Percentiles rank a stretch among this genome's conserved stretches.
Evolutionary conservation across 2,797 vertebrate genomes (phyloP).

Genomic region (Aldrovandia affinis): DNA sequence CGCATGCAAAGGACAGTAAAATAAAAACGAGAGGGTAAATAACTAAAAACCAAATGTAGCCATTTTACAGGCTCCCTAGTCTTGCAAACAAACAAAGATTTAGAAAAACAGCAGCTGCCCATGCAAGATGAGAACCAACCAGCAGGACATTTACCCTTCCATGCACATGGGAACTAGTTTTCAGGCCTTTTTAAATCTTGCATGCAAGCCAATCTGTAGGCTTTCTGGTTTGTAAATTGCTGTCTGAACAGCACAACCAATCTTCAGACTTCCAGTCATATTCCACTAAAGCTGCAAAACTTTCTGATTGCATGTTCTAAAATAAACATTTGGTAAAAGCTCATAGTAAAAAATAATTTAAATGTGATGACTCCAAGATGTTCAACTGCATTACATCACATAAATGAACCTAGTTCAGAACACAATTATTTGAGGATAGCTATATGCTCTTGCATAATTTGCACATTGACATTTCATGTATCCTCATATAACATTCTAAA

Average conservation of each 20-base stretch:
- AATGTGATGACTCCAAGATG: background rate
- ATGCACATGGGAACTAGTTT: constrained; percentile 28
- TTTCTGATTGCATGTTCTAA: background rate
- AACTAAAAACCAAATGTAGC: constrained; percentile 18
- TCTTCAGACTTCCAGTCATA: constrained; percentile 20
- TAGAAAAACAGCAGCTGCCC: constrained; percentile 28
- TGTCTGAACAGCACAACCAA: constrained; percentile 16
- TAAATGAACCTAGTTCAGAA: background rate
- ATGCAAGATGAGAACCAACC: constrained; percentile 38
- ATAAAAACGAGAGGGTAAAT: background rate
- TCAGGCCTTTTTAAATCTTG: constrained; percentile 36
- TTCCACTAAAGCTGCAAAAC: constrained; percentile 5
- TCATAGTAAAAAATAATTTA: background rate
- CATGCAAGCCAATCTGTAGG: constrained; percentile 43
- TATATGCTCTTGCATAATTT: background rate
- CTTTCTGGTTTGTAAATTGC: constrained; percentile 24
- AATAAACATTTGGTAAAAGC: background rate
- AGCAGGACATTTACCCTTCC: constrained; percentile 32
- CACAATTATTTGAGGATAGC: background rate
- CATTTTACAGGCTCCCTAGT: constrained; percentile 20
- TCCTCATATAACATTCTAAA: background rate
- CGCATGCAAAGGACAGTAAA: constrained; percentile 37
- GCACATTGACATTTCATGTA: background rate
- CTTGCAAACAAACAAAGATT: constrained; percentile 29
- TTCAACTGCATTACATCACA: background rate